Conservation (phyloP, 1,140 invertebrate genomes). For the Venturia canescens region DNA sequence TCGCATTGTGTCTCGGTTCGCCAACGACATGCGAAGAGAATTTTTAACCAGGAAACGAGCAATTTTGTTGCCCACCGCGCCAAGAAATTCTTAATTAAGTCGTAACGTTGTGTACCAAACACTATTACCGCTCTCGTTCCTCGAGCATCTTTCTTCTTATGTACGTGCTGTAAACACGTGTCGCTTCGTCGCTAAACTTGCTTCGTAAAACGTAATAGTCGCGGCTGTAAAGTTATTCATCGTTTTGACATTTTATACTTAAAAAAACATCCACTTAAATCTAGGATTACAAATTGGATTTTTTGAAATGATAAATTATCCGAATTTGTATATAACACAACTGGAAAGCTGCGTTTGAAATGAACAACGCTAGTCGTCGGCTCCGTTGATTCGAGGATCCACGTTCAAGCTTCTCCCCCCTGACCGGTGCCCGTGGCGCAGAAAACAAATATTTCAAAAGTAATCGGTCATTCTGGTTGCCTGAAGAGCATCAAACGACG, state of each 20-base stretch:
- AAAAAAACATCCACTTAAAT: too few relatives aligned
- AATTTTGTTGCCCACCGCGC: slow-evolving; percentile 69
- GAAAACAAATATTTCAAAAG: too few relatives aligned
- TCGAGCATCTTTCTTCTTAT: background rate
- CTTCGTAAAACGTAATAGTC: background rate
- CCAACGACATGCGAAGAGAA: slow-evolving; percentile 50
- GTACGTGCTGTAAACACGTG: background rate
- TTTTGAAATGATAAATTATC: too few relatives aligned
- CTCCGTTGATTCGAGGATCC: too few relatives aligned
- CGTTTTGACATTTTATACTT: background rate
- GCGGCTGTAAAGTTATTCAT: background rate
- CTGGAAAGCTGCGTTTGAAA: too few relatives aligned
- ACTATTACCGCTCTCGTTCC: slow-evolving; percentile 57
- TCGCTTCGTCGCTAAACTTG: background rate
- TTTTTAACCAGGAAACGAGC: slow-evolving; percentile 73
- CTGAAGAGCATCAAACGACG: too few relatives aligned
- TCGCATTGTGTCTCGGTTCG: slow-evolving; percentile 32
- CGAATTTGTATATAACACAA: too few relatives aligned
- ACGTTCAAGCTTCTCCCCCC: too few relatives aligned
- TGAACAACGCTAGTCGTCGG: too few relatives aligned
- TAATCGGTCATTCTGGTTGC: too few relatives aligned
- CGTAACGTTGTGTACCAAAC: slow-evolving; percentile 54
- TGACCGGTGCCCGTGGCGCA: too few relatives aligned
- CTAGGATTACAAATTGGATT: too few relatives aligned
- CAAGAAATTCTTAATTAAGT: slow-evolving; percentile 69